phyloP scores from a whole-genome alignment of 2,113 vertebrate genomes.

The Barnardius zonarius region DNA sequence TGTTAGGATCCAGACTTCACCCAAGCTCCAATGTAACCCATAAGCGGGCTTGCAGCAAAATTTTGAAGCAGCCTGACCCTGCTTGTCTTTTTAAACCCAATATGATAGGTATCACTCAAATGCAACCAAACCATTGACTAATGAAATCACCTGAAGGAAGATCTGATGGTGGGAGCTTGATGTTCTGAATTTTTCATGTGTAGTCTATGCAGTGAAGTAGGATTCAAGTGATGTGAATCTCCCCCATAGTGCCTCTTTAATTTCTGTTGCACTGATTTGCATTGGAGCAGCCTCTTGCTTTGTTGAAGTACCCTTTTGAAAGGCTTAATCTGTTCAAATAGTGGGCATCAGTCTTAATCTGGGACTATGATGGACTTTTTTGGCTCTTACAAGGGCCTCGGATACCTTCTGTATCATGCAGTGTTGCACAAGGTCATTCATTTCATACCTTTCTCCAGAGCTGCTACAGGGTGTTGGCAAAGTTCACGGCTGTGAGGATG shows the following conservation, averaged over 20 bases:
- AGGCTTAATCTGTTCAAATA: neutral
- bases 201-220: neutral
- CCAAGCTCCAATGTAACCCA: neutral
- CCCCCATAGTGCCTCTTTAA: neutral
- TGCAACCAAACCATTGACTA: neutral
- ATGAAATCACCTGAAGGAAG: neutral
- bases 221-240: neutral
- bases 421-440: neutral
- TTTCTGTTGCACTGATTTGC: neutral
- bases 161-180: neutral
- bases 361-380: neutral
- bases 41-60: neutral
- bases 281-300: neutral
- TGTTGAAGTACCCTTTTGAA: neutral
- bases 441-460: neutral
- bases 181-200: neutral
- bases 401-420: neutral
- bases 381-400: neutral
- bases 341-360: neutral
- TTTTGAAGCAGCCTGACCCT: neutral
- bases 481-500: neutral
- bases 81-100: neutral
- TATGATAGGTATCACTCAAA: neutral
- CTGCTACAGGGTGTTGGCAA: neutral
- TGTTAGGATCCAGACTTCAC: neutral